Conservation (phyloP, 2,888 invertebrate species). For the Nymphalis polychloros region DNA sequence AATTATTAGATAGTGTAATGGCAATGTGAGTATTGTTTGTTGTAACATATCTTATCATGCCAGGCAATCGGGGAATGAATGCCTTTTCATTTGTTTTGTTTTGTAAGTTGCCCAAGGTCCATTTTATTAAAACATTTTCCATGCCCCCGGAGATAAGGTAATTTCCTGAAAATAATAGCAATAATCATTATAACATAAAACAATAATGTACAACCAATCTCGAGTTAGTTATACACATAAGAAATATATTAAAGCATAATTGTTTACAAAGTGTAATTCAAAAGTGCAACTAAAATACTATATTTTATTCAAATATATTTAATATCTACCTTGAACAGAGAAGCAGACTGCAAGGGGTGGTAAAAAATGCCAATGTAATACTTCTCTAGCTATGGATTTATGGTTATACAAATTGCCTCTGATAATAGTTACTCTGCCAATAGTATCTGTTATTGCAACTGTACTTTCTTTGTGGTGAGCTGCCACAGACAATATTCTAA, state of each 20-base stretch:
- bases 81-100: constrained; percentile 61
- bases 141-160: constrained; percentile 73
- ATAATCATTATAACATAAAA: neutral
- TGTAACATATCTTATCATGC: constrained; percentile 63
- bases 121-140: constrained; percentile 75
- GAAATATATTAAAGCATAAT: neutral
- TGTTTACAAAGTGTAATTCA: too few species aligned
- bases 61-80: constrained; percentile 73
- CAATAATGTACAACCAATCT: too few species aligned
- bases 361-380: constrained; percentile 74
- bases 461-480: constrained; percentile 62
- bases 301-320: neutral
- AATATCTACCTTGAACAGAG: constrained; percentile 62
- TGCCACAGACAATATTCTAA: constrained; percentile 63
- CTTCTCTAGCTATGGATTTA: constrained; percentile 57
- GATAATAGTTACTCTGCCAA: constrained; percentile 64
- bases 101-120: constrained; percentile 65
- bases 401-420: constrained; percentile 64
- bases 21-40: constrained; percentile 65
- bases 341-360: constrained; percentile 66
- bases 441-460: constrained; percentile 65
- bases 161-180: constrained; percentile 56
- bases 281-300: neutral
- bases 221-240: neutral
- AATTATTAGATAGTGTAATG: constrained; percentile 68